These are phyloP conservation scores for Myotis findleyi DNA, from an alignment of 2,797 vertebrate genomes.

Conservation along the genomic window DNA sequence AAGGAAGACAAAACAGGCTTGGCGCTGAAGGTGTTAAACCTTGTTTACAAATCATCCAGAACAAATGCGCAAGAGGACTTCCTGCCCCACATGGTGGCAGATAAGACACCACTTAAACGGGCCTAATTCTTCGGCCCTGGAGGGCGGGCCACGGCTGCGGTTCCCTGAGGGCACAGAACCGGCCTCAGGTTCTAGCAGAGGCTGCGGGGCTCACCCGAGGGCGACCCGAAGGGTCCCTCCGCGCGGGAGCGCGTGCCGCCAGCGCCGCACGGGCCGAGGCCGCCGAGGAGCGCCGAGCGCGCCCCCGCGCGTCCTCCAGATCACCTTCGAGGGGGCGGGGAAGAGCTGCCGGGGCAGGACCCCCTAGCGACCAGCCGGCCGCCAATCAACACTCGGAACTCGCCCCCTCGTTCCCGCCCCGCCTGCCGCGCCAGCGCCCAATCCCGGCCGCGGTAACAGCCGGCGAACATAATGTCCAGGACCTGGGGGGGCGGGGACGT, in stretches of 20 bases:
- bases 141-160: background rate
- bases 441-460: background rate
- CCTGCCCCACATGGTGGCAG: background rate
- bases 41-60: background rate
- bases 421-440: conserved; percentile 33
- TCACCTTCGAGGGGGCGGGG: conserved; percentile 86
- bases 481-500: background rate
- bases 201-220: fast-evolving
- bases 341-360: background rate
- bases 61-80: background rate
- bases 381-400: conserved; percentile 70
- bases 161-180: background rate
- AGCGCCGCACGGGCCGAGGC: background rate
- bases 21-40: background rate
- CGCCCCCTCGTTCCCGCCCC: conserved; percentile 19
- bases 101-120: background rate
- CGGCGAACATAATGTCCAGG: background rate
- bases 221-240: fast-evolving
- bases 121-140: background rate
- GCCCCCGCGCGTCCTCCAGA: conserved; percentile 82
- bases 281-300: fast-evolving
- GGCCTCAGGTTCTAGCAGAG: background rate
- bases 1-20: no score
- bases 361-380: background rate
- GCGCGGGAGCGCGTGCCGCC: background rate